Percentiles rank a stretch among this genome's conserved stretches.
Evolutionary conservation across 2,113 vertebrate species (phyloP).

Genomic region (Pyxicephalus adspersus): DNA sequence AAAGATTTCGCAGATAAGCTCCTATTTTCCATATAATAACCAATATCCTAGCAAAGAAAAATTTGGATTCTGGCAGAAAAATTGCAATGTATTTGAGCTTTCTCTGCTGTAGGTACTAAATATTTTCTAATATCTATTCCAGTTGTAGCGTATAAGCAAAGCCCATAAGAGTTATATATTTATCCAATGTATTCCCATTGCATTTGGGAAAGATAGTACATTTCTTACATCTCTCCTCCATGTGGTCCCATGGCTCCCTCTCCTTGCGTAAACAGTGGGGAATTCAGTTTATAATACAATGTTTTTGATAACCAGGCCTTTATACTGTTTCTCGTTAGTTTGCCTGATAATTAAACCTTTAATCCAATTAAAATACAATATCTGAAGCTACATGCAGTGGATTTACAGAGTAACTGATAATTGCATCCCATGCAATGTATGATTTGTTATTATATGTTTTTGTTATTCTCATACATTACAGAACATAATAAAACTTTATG

Average conservation of each 20-base stretch:
- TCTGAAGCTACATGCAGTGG: constrained; percentile 25
- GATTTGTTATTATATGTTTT: no score
- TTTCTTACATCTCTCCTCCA: constrained; percentile 27
- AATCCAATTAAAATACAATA: constrained; percentile 41
- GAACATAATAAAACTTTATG: not conserved
- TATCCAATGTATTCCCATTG: constrained; percentile 36
- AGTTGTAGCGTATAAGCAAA: not conserved
- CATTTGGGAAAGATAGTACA: constrained; percentile 12
- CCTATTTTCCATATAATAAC: no score
- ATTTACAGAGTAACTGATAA: constrained; percentile 38
- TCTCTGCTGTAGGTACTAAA: no score
- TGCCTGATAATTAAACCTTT: constrained; percentile 32
- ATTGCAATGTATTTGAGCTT: no score
- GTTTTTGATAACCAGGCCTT: constrained; percentile 22
- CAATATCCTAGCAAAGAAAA: no score
- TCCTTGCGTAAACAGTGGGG: constrained; percentile 43
- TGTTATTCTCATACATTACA: not conserved
- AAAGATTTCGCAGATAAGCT: no score
- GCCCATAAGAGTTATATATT: constrained; percentile 32
- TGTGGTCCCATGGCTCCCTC: not conserved
- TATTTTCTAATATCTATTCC: not conserved
- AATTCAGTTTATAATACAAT: constrained; percentile 28
- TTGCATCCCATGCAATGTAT: not conserved
- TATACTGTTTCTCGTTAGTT: not conserved
- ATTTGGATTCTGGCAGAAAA: no score